phyloP scores from a whole-genome alignment of 2,888 invertebrate species.

The Tetrapedia diversipes region DNA sequence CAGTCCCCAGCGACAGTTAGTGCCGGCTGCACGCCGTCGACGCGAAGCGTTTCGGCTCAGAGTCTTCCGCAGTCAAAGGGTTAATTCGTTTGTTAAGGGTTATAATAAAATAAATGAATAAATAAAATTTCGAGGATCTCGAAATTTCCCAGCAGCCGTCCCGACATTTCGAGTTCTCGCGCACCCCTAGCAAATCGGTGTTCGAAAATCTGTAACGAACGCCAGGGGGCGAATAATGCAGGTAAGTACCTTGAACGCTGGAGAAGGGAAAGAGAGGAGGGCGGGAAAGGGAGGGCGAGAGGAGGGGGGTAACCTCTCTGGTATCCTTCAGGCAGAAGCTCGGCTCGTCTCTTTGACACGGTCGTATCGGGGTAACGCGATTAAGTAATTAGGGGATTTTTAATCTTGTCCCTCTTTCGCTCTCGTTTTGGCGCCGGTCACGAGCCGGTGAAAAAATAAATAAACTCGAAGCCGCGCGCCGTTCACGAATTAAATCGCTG shows the following conservation, averaged over 20 bases:
- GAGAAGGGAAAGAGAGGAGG: constrained; percentile 3
- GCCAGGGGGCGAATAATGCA: constrained; percentile 40
- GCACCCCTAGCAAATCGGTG: constrained; percentile 3
- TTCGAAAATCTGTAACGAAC: constrained; percentile 19
- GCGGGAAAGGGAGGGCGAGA: neutral
- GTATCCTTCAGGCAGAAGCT: constrained; percentile 19
- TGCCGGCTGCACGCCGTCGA: too few relatives aligned
- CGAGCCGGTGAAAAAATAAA: constrained; percentile 79
- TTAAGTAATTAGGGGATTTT: constrained; percentile 81
- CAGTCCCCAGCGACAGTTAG: too few relatives aligned
- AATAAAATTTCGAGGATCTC: too few relatives aligned
- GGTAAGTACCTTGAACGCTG: constrained; percentile 22
- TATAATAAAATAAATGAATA: too few relatives aligned
- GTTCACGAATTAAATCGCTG: constrained; percentile 80
- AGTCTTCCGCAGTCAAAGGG: too few relatives aligned
- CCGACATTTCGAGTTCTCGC: too few relatives aligned
- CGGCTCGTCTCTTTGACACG: constrained; percentile 75
- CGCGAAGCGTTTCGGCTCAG: too few relatives aligned
- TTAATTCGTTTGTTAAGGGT: too few relatives aligned
- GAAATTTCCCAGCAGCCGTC: too few relatives aligned
- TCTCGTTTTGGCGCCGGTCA: constrained; percentile 72
- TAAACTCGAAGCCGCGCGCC: constrained; percentile 74
- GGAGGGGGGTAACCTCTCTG: constrained; percentile 9
- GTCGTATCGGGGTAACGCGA: constrained; percentile 77
- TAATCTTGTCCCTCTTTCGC: constrained; percentile 76